Percentiles rank a stretch among this genome's conserved stretches.
Conservation (phyloP, 2,113 vertebrate species). For the Sceloporus tristichus region DNA sequence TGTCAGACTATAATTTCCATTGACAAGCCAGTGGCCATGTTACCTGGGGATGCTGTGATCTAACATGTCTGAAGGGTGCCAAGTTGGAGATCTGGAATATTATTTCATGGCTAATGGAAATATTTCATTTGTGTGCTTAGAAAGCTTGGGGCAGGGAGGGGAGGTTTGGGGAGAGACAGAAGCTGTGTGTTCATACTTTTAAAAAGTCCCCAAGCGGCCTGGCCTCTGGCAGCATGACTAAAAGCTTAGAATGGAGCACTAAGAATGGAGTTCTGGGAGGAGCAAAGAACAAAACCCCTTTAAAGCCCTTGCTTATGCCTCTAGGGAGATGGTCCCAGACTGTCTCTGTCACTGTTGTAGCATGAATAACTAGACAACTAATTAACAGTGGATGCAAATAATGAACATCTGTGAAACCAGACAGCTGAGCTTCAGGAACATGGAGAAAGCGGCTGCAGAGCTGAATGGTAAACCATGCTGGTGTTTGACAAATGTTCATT, state of each 20-base stretch:
- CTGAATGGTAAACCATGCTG: background rate
- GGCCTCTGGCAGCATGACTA: slow-evolving; percentile 67
- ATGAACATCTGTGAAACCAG: slow-evolving; percentile 79
- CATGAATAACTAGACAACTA: slow-evolving; percentile 70
- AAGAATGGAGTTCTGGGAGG: background rate
- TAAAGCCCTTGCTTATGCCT: slow-evolving; percentile 24
- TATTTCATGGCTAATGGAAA: slow-evolving; percentile 42
- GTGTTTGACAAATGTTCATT: slow-evolving; percentile 35
- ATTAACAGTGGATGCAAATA: slow-evolving; percentile 77
- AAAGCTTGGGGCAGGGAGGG: slow-evolving; percentile 13
- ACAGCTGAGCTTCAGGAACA: slow-evolving; percentile 69
- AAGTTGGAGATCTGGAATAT: slow-evolving; percentile 48
- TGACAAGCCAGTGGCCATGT: background rate
- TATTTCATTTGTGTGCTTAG: slow-evolving; percentile 32
- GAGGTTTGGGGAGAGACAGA: slow-evolving; percentile 22
- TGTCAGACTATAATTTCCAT: background rate
- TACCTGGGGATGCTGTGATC: background rate
- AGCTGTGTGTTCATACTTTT: slow-evolving; percentile 62
- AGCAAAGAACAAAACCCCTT: slow-evolving; percentile 35
- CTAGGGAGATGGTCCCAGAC: slow-evolving; percentile 64
- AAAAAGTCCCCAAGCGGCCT: slow-evolving; percentile 45
- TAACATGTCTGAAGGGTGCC: background rate
- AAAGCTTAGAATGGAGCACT: slow-evolving; percentile 60
- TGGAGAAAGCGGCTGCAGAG: slow-evolving; percentile 31
- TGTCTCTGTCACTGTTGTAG: slow-evolving; percentile 64